Percentiles rank a stretch among this genome's conserved stretches.
Evolutionary conservation across 2,888 invertebrate genomes (phyloP).

Genomic region (Apotomis turbidana): DNA sequence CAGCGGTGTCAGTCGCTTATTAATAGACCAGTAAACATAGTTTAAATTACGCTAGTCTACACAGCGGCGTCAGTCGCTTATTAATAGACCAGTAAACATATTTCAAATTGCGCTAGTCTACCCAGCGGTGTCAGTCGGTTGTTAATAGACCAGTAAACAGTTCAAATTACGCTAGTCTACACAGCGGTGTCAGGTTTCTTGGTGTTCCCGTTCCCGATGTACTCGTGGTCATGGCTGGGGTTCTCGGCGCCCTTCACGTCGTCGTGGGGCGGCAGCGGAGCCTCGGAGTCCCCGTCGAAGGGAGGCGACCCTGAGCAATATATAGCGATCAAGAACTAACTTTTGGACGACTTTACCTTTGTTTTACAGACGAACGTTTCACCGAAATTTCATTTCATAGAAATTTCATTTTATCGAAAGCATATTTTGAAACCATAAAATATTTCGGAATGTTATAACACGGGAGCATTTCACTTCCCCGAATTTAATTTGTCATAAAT

Average conservation of each 20-base stretch:
- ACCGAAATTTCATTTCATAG: too few relatives aligned
- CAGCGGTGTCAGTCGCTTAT: too few relatives aligned
- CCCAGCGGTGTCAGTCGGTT: conserved; percentile 72
- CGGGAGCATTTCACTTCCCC: too few relatives aligned
- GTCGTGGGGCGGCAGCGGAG: conserved; percentile 84
- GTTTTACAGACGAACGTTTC: too few relatives aligned
- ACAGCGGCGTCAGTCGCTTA: too few relatives aligned
- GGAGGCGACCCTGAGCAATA: conserved; percentile 84
- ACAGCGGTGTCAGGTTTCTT: conserved; percentile 82
- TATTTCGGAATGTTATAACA: too few relatives aligned
- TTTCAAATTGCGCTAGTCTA: conserved; percentile 48
- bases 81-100: too few relatives aligned
- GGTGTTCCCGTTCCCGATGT: conserved; percentile 83
- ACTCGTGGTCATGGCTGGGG: conserved; percentile 85
- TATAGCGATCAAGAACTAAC: conserved; percentile 80
- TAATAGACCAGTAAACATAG: too few relatives aligned
- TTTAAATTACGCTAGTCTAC: too few relatives aligned
- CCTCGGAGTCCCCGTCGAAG: conserved; percentile 85
- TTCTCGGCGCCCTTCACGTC: conserved; percentile 84
- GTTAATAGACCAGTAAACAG: neutral
- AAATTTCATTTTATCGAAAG: too few relatives aligned
- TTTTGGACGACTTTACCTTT: neutral
- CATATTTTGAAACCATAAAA: too few relatives aligned
- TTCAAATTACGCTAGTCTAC: conserved; percentile 49
- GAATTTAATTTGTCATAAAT: too few relatives aligned